Evolutionary conservation across 2,888 invertebrate genomes (phyloP).

Genomic region (Luperina testacea): DNA sequence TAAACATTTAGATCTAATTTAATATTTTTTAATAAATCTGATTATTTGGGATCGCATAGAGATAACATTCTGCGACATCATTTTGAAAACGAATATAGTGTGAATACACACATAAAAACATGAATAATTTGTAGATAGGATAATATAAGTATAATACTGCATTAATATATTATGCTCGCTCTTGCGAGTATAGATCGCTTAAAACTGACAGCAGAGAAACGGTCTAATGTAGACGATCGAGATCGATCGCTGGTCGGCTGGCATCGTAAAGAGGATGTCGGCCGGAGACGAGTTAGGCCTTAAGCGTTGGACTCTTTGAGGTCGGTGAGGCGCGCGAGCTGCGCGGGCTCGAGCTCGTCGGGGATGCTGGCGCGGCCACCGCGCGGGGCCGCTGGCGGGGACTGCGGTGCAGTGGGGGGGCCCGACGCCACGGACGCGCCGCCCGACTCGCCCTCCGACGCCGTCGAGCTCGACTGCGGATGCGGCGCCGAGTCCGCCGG

Average conservation of each 20-base stretch:
- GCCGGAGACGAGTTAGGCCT: constrained; percentile 62
- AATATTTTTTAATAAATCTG: constrained; percentile 36
- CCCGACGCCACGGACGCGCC: constrained; percentile 91
- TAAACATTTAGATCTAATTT: constrained; percentile 48
- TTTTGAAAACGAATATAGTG: constrained; percentile 52
- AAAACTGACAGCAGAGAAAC: constrained; percentile 72
- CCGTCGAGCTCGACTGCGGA: constrained; percentile 91
- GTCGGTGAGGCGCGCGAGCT: constrained; percentile 96
- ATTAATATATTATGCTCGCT: constrained; percentile 40
- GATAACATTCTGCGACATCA: constrained; percentile 38
- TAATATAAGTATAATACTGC: constrained; percentile 50
- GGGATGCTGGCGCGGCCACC: constrained; percentile 96
- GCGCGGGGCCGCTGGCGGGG: constrained; percentile 92
- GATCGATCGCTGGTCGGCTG: constrained; percentile 52
- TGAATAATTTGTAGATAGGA: constrained; percentile 53
- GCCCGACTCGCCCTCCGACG: constrained; percentile 92
- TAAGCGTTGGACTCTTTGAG: constrained; percentile 98
- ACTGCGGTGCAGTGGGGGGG: constrained; percentile 88
- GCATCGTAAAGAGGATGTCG: constrained; percentile 45
- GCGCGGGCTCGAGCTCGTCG: constrained; percentile 96
- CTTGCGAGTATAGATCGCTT: constrained; percentile 44
- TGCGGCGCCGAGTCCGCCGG: constrained; percentile 90
- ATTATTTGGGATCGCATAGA: constrained; percentile 41
- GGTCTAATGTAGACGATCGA: constrained; percentile 70
- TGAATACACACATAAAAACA: constrained; percentile 61